Evolutionary conservation across 2,797 vertebrate species (phyloP).

Genomic region (Clarias laeviceps): DNA sequence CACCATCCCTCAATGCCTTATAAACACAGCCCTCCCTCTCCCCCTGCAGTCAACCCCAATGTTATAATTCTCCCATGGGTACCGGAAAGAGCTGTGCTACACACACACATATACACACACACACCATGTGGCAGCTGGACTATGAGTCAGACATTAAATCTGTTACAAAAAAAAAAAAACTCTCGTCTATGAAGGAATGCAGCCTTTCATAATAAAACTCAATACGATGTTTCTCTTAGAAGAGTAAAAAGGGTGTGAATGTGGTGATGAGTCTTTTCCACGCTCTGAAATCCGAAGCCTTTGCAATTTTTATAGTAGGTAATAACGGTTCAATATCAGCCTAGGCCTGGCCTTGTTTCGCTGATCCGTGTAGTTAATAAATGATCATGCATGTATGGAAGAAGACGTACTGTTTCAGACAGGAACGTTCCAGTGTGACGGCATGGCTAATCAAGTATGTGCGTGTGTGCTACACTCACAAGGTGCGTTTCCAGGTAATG

Average conservation of each 20-base stretch:
- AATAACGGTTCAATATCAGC: constrained; percentile 26
- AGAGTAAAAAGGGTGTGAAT: constrained; percentile 8
- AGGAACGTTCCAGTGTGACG: background rate
- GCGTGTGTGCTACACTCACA: constrained; percentile 74
- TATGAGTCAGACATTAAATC: constrained; percentile 60
- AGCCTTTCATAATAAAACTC: constrained; percentile 53
- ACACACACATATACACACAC: constrained; percentile 60
- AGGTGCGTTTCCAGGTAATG: constrained; percentile 96
- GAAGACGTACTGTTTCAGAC: constrained; percentile 1
- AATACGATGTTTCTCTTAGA: constrained; percentile 54
- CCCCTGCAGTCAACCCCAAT: constrained; percentile 64
- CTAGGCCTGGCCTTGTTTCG: background rate
- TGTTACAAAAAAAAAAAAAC: constrained; percentile 43
- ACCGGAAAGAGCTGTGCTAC: constrained; percentile 58
- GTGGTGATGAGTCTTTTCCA: constrained; percentile 3
- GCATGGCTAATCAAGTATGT: background rate
- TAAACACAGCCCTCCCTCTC: constrained; percentile 71
- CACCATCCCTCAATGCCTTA: constrained; percentile 77
- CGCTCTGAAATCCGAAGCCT: constrained; percentile 47
- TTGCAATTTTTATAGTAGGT: constrained; percentile 46
- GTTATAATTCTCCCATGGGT: constrained; percentile 60
- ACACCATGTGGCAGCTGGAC: constrained; percentile 61
- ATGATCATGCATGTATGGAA: constrained; percentile 17
- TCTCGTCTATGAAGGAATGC: constrained; percentile 52
- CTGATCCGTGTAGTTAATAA: constrained; percentile 18